Conservation (phyloP, 1,140 invertebrate species). For the Ruditapes philippinarum region DNA sequence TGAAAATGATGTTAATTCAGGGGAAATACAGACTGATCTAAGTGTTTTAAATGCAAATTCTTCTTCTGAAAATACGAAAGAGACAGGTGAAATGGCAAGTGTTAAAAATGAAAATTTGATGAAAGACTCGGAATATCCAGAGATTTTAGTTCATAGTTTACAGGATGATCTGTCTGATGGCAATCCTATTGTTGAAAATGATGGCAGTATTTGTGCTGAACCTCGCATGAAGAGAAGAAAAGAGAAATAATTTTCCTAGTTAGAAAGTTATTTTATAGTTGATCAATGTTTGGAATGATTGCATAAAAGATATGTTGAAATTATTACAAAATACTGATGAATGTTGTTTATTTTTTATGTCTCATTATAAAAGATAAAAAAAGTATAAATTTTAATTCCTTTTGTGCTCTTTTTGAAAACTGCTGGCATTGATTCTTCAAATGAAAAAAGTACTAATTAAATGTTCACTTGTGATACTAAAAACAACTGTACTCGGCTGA, state of each 20-base stretch:
- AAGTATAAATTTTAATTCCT: no score
- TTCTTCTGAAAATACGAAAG: not conserved
- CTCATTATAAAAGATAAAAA: no score
- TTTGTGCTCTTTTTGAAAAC: no score
- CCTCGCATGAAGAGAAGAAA: not conserved
- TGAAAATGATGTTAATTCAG: not conserved
- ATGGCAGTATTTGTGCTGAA: conserved; percentile 7
- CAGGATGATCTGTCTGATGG: not conserved
- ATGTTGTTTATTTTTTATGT: no score
- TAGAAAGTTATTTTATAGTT: no score
- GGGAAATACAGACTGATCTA: not conserved
- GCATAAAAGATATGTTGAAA: no score
- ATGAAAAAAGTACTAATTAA: no score
- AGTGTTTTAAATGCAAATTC: not conserved
- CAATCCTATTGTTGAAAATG: conserved; percentile 37
- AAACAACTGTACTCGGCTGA: no score
- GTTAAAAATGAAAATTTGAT: not conserved
- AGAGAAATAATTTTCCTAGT: conserved; percentile 6
- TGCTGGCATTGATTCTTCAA: no score
- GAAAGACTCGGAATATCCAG: not conserved
- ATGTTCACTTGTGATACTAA: no score
- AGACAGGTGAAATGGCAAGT: not conserved
- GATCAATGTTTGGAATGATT: no score
- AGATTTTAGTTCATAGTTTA: conserved; percentile 23
- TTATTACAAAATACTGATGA: no score